phyloP scores from a whole-genome alignment of 2,113 vertebrate genomes.

The Balaeniceps rex region DNA sequence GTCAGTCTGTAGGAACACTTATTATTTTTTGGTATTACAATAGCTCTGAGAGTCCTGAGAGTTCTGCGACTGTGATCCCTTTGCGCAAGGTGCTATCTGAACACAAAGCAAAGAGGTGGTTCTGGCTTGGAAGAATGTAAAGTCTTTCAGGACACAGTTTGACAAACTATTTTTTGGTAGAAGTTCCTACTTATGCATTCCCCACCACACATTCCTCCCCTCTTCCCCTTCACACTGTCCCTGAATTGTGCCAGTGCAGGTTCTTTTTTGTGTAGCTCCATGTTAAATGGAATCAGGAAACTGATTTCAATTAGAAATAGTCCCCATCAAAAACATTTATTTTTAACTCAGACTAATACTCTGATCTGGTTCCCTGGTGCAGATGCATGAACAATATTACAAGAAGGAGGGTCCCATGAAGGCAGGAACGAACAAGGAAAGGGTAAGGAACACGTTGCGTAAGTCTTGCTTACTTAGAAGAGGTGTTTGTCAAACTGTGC shows the following conservation, averaged over 20 bases:
- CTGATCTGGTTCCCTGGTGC: background rate
- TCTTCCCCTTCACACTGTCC: background rate
- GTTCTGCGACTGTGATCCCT: background rate
- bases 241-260: background rate
- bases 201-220: background rate
- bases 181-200: background rate
- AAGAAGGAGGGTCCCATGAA: background rate
- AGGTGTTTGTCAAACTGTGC: background rate
- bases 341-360: background rate
- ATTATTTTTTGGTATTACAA: background rate
- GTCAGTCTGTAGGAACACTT: slow-evolving; percentile 17
- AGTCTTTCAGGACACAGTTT: background rate
- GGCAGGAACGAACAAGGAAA: background rate
- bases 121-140: background rate
- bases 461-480: background rate
- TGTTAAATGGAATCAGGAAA: background rate
- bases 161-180: background rate
- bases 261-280: background rate
- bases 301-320: slow-evolving; percentile 10
- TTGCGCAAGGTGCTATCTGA: background rate
- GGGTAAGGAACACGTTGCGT: background rate
- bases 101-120: background rate
- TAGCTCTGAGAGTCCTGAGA: background rate
- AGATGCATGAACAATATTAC: background rate
- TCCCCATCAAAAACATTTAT: background rate